These are phyloP conservation scores for Polyergus mexicanus DNA, from an alignment of 1,140 invertebrate genomes.

Conservation along the genomic window DNA sequence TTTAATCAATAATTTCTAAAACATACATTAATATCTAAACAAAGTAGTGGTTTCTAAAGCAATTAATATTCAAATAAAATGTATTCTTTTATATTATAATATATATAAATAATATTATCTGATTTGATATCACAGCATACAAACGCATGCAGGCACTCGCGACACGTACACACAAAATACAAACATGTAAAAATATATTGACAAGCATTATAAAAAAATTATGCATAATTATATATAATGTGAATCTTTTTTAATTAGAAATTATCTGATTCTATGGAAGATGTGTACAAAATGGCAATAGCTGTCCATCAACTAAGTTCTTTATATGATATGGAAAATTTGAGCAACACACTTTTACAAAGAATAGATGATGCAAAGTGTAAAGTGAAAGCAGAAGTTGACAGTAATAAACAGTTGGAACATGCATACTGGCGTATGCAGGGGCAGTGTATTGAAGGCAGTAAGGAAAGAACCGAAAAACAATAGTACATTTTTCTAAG, in stretches of 20 bases:
- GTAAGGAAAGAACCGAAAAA: slow-evolving; percentile 57
- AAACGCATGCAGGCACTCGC: too few species aligned
- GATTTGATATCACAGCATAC: not conserved
- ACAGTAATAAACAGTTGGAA: slow-evolving; percentile 77
- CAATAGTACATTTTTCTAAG: not conserved
- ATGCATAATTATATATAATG: slow-evolving; percentile 18
- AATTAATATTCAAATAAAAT: too few species aligned
- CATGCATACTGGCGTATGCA: slow-evolving; percentile 79
- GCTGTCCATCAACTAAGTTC: slow-evolving; percentile 81
- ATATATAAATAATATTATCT: not conserved
- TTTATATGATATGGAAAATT: slow-evolving; percentile 81
- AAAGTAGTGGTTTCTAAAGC: too few species aligned
- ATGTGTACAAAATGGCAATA: slow-evolving; percentile 83
- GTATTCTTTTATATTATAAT: too few species aligned
- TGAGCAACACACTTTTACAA: slow-evolving; percentile 78
- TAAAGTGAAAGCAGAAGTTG: slow-evolving; percentile 77
- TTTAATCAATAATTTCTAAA: too few species aligned
- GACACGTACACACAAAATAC: too few species aligned
- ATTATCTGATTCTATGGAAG: slow-evolving; percentile 80
- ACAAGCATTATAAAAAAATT: not conserved
- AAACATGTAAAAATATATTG: too few species aligned
- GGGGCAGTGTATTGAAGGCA: slow-evolving; percentile 75
- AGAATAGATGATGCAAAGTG: slow-evolving; percentile 81
- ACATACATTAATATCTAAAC: too few species aligned
- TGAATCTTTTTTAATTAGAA: slow-evolving; percentile 74